phyloP scores from a whole-genome alignment of 1,140 invertebrate genomes.

The Pogonomyrmex barbatus region DNA sequence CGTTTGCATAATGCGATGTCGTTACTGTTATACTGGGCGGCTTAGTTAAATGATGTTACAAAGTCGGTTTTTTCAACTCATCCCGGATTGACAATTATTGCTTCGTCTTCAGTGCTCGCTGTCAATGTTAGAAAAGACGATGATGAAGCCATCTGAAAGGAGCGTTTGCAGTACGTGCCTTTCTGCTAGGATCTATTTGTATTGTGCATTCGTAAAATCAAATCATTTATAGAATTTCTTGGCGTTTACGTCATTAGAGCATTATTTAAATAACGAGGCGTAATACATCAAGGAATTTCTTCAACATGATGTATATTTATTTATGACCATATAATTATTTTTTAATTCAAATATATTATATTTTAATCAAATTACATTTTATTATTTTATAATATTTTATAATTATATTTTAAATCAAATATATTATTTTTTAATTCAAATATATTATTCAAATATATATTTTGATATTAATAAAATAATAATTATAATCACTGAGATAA shows the following conservation, averaged over 20 bases:
- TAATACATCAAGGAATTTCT: slow-evolving; percentile 23
- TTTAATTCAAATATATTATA: no score
- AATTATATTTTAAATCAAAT: no score
- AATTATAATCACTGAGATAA: background rate
- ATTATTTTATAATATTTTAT: no score
- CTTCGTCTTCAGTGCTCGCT: background rate
- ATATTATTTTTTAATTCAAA: no score
- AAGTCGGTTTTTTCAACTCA: background rate
- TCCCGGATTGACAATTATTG: slow-evolving; percentile 11
- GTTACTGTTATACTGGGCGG: background rate
- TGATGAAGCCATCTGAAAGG: background rate
- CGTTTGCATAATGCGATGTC: slow-evolving; percentile 1
- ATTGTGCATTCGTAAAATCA: background rate
- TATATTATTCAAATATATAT: background rate
- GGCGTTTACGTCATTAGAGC: background rate
- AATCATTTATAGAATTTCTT: slow-evolving; percentile 4
- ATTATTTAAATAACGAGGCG: slow-evolving; percentile 20
- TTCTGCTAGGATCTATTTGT: slow-evolving; percentile 10
- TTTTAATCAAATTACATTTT: no score
- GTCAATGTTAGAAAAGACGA: background rate
- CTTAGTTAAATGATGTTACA: slow-evolving; percentile 33
- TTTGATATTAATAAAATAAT: slow-evolving; percentile 5
- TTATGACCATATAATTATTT: background rate
- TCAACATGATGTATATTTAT: no score
- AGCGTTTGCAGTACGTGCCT: background rate